phyloP scores from a whole-genome alignment of 2,888 invertebrate species.

The Herminia tarsipennalis region DNA sequence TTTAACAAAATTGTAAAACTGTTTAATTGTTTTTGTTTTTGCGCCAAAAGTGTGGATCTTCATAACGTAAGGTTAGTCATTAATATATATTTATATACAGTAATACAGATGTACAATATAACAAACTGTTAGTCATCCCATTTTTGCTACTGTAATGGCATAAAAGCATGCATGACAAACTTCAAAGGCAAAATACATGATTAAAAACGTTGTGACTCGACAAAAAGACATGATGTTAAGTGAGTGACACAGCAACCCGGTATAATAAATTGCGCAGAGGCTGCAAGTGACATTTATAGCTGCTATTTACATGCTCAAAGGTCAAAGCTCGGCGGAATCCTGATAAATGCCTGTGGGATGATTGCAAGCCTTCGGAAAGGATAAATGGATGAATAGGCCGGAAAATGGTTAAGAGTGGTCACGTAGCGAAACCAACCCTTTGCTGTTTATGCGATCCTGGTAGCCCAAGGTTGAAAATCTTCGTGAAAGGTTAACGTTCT shows the following conservation, averaged over 20 bases:
- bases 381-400: slow-evolving; percentile 27
- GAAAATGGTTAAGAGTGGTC: slow-evolving; percentile 22
- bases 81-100: too few species aligned
- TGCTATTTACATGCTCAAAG: slow-evolving; percentile 36
- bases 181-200: slow-evolving; percentile 2
- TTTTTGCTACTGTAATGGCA: too few species aligned
- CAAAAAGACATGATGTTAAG: slow-evolving; percentile 15
- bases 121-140: too few species aligned
- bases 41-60: too few species aligned
- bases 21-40: too few species aligned
- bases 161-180: too few species aligned
- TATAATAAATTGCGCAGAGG: slow-evolving; percentile 28
- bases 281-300: slow-evolving; percentile 36
- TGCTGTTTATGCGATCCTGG: slow-evolving; percentile 25
- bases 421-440: slow-evolving; percentile 19
- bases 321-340: slow-evolving; percentile 26
- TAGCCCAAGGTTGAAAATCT: slow-evolving; percentile 5
- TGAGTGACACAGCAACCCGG: slow-evolving; percentile 25
- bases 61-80: too few species aligned
- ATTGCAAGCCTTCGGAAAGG: slow-evolving; percentile 23
- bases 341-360: slow-evolving; percentile 32
- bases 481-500: not conserved
- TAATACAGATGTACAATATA: too few species aligned
- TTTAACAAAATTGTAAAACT: too few species aligned
- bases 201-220: slow-evolving; percentile 4